Evolutionary conservation across 1,140 invertebrate genomes (phyloP).

Genomic region (Drosophila teissieri): DNA sequence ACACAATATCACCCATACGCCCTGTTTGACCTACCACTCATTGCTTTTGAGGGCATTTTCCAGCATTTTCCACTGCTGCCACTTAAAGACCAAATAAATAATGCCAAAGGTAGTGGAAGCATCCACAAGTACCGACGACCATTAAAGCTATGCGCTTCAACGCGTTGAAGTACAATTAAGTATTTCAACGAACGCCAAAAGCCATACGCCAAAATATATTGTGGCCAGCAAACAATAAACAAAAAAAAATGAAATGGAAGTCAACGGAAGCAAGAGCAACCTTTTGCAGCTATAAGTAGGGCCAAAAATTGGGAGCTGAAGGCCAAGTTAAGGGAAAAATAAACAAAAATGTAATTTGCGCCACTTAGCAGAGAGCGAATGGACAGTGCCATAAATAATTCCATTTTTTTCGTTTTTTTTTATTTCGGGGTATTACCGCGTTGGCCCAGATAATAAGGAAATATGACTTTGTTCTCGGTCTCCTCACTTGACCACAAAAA

Average conservation of each 20-base stretch:
- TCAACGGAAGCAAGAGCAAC: slow-evolving; percentile 26
- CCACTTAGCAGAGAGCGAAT: slow-evolving; percentile 78
- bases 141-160: slow-evolving; percentile 66
- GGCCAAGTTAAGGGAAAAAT: slow-evolving; percentile 67
- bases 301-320: slow-evolving; percentile 26
- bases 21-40: neutral
- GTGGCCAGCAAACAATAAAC: slow-evolving; percentile 57
- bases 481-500: slow-evolving; percentile 29
- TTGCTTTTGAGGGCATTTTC: slow-evolving; percentile 16
- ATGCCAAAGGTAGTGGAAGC: slow-evolving; percentile 52
- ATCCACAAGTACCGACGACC: slow-evolving; percentile 27
- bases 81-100: slow-evolving; percentile 64
- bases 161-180: slow-evolving; percentile 69
- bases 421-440: slow-evolving; percentile 34
- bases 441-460: slow-evolving; percentile 74
- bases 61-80: slow-evolving; percentile 11
- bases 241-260: slow-evolving; percentile 23
- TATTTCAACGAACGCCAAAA: slow-evolving; percentile 57
- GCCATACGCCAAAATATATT: slow-evolving; percentile 59
- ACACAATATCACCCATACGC: slow-evolving; percentile 1
- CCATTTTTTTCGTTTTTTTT: slow-evolving; percentile 49
- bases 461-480: slow-evolving; percentile 64
- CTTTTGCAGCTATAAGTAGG: slow-evolving; percentile 17
- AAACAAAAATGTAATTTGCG: slow-evolving; percentile 83
- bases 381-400: slow-evolving; percentile 80